Percentiles rank a stretch among this genome's conserved stretches.
Evolutionary conservation across 2,113 vertebrate genomes (phyloP).

Genomic region (Pycnonotus jocosus): DNA sequence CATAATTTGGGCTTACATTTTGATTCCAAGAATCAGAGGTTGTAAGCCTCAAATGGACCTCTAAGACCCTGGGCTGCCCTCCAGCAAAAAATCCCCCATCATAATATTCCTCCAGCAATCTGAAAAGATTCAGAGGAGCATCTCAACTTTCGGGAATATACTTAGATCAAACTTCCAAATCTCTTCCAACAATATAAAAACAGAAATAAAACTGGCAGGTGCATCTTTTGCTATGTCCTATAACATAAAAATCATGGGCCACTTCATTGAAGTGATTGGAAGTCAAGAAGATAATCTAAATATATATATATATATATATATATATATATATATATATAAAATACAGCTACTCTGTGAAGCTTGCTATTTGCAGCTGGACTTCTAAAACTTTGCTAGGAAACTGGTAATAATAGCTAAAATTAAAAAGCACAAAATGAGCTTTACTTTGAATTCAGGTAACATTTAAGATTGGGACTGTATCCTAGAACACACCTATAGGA

Average conservation of each 20-base stretch:
- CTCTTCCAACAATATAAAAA: not conserved
- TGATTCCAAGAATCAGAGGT: not conserved
- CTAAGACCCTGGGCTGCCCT: not conserved
- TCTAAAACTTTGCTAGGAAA: not conserved
- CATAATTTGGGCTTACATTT: not conserved
- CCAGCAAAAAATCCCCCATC: not conserved
- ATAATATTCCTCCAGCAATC: not conserved
- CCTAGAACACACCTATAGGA: not conserved
- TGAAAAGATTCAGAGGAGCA: not conserved
- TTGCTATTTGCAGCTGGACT: not conserved
- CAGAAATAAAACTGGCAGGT: constrained; percentile 52
- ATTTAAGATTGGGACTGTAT: not conserved
- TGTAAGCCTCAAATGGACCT: constrained; percentile 10
- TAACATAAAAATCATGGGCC: not conserved
- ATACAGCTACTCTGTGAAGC: not conserved
- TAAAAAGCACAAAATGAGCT: not conserved
- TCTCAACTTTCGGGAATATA: constrained; percentile 2
- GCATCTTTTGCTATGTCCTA: not conserved
- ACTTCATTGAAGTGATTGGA: not conserved
- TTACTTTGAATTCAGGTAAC: not conserved
- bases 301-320: not conserved
- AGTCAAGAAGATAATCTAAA: constrained; percentile 21
- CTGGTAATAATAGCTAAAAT: not conserved
- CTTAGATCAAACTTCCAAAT: constrained; percentile 32
- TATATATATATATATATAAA: not conserved